These are phyloP conservation scores for Poecilobothrus nobilitatus DNA, from an alignment of 2,888 invertebrate species.

Conservation along the genomic window DNA sequence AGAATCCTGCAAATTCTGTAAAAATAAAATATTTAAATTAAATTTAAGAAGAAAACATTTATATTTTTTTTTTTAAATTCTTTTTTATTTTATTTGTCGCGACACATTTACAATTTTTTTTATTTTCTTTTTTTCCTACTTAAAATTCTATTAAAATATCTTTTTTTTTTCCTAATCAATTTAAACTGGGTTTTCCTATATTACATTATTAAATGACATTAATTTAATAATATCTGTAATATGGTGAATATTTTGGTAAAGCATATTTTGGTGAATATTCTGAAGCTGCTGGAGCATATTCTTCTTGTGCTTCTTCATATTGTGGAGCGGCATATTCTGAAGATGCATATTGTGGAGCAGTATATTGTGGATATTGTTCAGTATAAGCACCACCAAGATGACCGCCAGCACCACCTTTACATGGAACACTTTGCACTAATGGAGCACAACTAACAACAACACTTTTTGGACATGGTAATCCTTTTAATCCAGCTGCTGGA, in stretches of 20 bases:
- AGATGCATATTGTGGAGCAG: not conserved
- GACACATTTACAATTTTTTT: too few species aligned
- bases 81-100: too few species aligned
- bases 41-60: too few species aligned
- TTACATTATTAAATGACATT: too few species aligned
- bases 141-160: too few species aligned
- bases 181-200: too few species aligned
- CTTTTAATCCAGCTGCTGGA: not conserved
- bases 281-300: not conserved
- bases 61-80: too few species aligned
- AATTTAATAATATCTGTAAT: not conserved
- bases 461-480: not conserved
- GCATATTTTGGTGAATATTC: not conserved
- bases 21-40: too few species aligned
- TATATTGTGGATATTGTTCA: conserved; percentile 1
- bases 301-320: not conserved
- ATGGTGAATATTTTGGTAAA: not conserved
- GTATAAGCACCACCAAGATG: conserved; percentile 5
- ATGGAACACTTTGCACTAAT: not conserved
- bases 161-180: too few species aligned
- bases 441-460: conserved; percentile 1
- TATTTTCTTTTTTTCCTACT: too few species aligned
- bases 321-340: too few species aligned
- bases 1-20: too few species aligned
- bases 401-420: not conserved